Base-by-base conservation (phyloP, 2,888 invertebrate species). In the Pammene fasciana region DNA sequence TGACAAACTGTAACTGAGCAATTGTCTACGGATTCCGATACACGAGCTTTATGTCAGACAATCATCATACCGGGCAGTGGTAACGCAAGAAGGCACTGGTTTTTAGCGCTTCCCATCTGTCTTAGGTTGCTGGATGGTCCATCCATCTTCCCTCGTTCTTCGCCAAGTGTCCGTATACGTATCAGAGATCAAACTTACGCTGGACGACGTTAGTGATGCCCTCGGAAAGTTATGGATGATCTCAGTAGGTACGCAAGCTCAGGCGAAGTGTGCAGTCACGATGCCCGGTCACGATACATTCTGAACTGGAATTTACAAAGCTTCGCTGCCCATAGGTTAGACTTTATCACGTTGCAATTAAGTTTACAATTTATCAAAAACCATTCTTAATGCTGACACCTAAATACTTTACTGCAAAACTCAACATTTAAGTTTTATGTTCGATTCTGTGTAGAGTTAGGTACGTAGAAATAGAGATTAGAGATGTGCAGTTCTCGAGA, bases 211-310 rank as follows among this genome's bases (percentile, higher is more conserved):
- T n/a, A 46, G 5, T 52, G 52, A 36, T 54, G 34, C 3, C 4
- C 52, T 26, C 34, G 5, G n/a, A 0, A 36, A 54, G 8, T n/a
- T 34, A 34, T 54, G 34, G 34, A 34, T 46, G 13, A 46, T 38
- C n/a, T 3, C 16, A 18, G 5, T n/a, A n/a, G n/a, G n/a, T n/a
- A 50, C 41, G 41, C 48, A 16, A 41, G 50, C 50, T 62, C 50
- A 41, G 62, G 61, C 41, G 50, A 56, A 57, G 48, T 55, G 56
- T 56, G 55, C 65, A 46, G 45, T 56, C 65, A 62, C 62, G 50
- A 62, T 16, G n/a, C 13, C 26, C 26, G 41, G 50, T 62, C 62
- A 62, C 62, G 62, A 62, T 41, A 50, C 26, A 26, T 11, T 10
- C 50, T 50, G 50, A 10, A 50, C 50, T 50, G 50, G 50, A 50